Evolutionary conservation across 2,113 vertebrate genomes (phyloP), one percentile per base, ranked within the genome.

Genomic region (Pelecanus crispus): DNA sequence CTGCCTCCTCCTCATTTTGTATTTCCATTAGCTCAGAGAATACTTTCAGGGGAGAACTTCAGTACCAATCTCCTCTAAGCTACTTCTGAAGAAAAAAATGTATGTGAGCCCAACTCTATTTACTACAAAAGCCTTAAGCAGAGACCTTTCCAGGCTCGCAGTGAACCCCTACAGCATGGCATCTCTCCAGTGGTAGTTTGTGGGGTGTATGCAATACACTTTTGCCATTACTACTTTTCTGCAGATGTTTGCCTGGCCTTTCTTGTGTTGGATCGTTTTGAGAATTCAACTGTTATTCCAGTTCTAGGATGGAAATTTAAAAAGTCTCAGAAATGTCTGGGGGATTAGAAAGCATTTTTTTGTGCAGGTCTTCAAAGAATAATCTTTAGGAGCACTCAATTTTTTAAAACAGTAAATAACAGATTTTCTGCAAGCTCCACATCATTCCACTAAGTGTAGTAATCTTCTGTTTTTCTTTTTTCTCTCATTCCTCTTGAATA

Each of bases 161-260:
- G 34, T 13, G 53, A 11, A 1, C 1, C 10, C 36, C 56, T 21
- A 10, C 8, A 56, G 26, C 4, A 2, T 2, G 15, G 34, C 56
- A 8, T 3, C n/a, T 44, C 31, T 71, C 25, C 62, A 15, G 1
- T 9, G 3, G 22, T 9, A 62, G n/a, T 16, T 26, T 55, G 25
- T 12, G 42, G 11, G 19, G 2, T 22, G 19, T 6, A 75, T 16
- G 6, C 36, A 34, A 22, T 13, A 8, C 6, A 5, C 36, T 52
- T 32, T 7, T 40, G 31, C 36, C 53, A 40, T 45, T 38, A 11
- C 36, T 73, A 0, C 3, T 74, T 45, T 5, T 9, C 50, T 53
- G 26, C 50, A 59, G 28, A 7, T 20, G 7, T 25, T 34, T 36
- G 31, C 40, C 49, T 67, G 65, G 26, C 40, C 36, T 79, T 14